These are phyloP conservation scores for Xestia ashworthii DNA, from an alignment of 2,888 invertebrate genomes.

Conservation along the genomic window DNA sequence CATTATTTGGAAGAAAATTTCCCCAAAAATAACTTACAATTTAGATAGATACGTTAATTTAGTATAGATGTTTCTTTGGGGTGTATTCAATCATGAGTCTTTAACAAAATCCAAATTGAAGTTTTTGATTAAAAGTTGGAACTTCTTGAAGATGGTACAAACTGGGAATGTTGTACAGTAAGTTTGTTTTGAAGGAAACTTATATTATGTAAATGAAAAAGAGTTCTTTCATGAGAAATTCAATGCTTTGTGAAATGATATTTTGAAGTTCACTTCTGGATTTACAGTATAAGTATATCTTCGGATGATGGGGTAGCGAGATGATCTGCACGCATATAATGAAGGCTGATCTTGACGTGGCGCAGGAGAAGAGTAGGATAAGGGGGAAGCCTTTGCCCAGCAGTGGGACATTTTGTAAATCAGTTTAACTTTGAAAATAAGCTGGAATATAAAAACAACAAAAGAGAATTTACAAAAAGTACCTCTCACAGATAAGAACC, in stretches of 20 bases:
- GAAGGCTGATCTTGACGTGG: not conserved
- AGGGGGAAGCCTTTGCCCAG: not conserved
- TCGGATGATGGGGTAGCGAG: not conserved
- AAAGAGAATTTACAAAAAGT: not conserved
- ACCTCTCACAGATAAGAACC: not conserved
- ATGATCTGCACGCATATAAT: not conserved
- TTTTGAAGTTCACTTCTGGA: not conserved
- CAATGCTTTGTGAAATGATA: not conserved
- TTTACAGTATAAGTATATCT: not conserved
- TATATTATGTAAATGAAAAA: constrained; percentile 7
- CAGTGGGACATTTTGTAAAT: not conserved
- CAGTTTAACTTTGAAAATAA: too few relatives aligned
- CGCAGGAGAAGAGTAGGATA: not conserved
- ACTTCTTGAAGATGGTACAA: constrained; percentile 2
- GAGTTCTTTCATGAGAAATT: not conserved
- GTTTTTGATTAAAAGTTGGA: constrained; percentile 29
- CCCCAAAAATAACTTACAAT: constrained; percentile 66
- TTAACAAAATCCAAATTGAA: constrained; percentile 29
- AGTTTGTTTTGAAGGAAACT: not conserved
- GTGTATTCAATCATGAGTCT: constrained; percentile 40
- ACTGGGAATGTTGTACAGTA: not conserved
- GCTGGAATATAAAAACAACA: not conserved
- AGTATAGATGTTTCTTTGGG: constrained; percentile 41
- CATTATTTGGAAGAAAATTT: constrained; percentile 70
- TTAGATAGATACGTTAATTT: constrained; percentile 59